A percentile compares a stretch with the other conserved stretches of the same genome.
These are phyloP conservation scores for Cydia fagiglandana DNA, from an alignment of 1,140 invertebrate species.

Conservation along the genomic window DNA sequence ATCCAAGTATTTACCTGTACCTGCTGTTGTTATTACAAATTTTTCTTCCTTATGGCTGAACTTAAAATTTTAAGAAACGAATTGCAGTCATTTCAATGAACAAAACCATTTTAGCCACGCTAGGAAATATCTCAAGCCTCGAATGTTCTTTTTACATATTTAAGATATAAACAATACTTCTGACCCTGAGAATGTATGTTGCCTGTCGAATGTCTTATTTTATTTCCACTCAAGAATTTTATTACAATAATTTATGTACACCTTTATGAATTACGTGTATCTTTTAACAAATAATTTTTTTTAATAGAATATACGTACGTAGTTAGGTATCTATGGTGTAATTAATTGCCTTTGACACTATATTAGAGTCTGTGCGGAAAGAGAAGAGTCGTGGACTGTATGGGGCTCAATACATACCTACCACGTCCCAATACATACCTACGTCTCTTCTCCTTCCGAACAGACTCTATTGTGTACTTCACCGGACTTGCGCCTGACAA, in stretches of 20 bases:
- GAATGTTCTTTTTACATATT: not conserved
- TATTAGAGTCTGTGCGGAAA: too few species aligned
- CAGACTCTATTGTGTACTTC: too few species aligned
- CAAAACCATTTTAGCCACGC: not conserved
- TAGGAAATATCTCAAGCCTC: conserved; percentile 1
- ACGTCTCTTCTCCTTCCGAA: too few species aligned
- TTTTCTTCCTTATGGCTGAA: not conserved
- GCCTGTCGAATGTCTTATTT: conserved; percentile 2
- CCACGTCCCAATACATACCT: too few species aligned
- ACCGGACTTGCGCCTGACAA: too few species aligned
- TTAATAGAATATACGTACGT: too few species aligned
- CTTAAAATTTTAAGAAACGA: not conserved
- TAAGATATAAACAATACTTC: not conserved
- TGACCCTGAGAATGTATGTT: not conserved
- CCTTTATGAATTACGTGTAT: not conserved
- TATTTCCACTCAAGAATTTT: not conserved
- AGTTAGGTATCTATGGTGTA: too few species aligned
- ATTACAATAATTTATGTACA: not conserved
- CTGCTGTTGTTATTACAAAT: not conserved
- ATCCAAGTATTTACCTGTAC: too few species aligned
- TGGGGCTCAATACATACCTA: too few species aligned
- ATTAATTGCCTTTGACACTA: too few species aligned
- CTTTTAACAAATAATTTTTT: too few species aligned
- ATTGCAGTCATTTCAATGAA: not conserved
- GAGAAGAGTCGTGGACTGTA: too few species aligned